These are phyloP conservation scores for Drosophila birchii DNA, from an alignment of 2,888 invertebrate species.

Conservation along the genomic window DNA sequence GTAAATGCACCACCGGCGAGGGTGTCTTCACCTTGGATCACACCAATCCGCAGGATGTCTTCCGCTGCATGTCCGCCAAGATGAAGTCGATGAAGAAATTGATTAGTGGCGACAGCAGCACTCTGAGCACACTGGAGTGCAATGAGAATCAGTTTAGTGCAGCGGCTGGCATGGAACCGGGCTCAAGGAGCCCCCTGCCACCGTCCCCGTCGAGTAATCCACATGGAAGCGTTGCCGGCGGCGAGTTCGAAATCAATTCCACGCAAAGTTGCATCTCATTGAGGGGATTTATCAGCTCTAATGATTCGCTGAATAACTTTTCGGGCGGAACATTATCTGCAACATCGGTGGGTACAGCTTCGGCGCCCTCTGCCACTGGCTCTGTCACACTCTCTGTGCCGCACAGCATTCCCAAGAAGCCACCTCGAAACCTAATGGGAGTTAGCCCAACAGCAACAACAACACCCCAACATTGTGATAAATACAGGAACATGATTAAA, in stretches of 20 bases:
- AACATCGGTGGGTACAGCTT: constrained; percentile 7
- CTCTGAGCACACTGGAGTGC: constrained; percentile 87
- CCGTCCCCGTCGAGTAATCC: constrained; percentile 86
- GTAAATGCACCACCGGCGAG: constrained; percentile 94
- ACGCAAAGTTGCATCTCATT: constrained; percentile 82
- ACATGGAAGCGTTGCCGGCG: constrained; percentile 51
- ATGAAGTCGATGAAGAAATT: constrained; percentile 95
- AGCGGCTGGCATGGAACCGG: constrained; percentile 91
- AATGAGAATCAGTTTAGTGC: constrained; percentile 91
- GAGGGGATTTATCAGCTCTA: constrained; percentile 83
- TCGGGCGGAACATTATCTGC: constrained; percentile 31
- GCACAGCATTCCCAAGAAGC: constrained; percentile 82
- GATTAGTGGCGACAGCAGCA: constrained; percentile 88
- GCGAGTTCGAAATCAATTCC: constrained; percentile 82
- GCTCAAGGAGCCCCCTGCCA: constrained; percentile 92
- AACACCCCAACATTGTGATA: constrained; percentile 75
- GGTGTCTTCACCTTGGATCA: constrained; percentile 93
- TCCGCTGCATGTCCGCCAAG: constrained; percentile 91
- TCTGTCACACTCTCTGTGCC: constrained; percentile 35
- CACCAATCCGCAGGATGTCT: constrained; percentile 92
- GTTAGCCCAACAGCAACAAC: constrained; percentile 54
- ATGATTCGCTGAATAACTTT: constrained; percentile 82
- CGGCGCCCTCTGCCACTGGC: background rate
- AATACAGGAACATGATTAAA: constrained; percentile 83
- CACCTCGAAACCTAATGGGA: constrained; percentile 80